Conservation (phyloP, 2,797 vertebrate genomes). For the Naso thynnoides region DNA sequence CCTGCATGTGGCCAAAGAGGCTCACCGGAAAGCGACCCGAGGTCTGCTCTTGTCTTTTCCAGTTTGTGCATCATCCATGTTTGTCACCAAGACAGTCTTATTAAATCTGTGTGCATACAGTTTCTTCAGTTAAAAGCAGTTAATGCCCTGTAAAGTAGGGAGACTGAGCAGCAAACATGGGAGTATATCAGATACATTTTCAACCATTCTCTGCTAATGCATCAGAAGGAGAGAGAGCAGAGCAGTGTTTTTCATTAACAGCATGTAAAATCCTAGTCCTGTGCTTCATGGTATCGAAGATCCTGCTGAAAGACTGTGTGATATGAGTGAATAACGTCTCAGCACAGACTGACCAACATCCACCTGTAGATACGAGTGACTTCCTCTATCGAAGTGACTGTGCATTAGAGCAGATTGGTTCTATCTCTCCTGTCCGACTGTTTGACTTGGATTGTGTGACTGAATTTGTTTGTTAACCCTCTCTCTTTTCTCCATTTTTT, state of each 20-base stretch:
- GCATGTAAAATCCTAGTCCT: conserved; percentile 44
- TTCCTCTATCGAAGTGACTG: conserved; percentile 63
- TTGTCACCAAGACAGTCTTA: conserved; percentile 62
- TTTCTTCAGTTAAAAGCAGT: conserved; percentile 15
- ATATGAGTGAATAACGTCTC: conserved; percentile 54
- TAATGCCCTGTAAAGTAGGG: conserved; percentile 51
- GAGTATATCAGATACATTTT: conserved; percentile 49
- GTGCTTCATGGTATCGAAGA: conserved; percentile 49
- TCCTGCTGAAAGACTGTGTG: conserved; percentile 56
- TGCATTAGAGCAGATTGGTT: conserved; percentile 84
- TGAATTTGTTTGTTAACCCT: conserved; percentile 89
- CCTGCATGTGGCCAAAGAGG: conserved; percentile 92
- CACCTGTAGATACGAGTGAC: conserved; percentile 51
- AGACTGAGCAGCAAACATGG: conserved; percentile 46
- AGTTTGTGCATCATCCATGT: conserved; percentile 68
- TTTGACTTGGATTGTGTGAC: conserved; percentile 83
- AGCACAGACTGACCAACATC: conserved; percentile 63
- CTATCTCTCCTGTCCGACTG: conserved; percentile 72
- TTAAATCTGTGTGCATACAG: conserved; percentile 52
- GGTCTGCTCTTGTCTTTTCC: conserved; percentile 86
- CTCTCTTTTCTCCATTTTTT: conserved; percentile 85
- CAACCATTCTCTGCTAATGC: conserved; percentile 85
- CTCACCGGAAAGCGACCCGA: conserved; percentile 98
- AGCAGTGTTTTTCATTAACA: conserved; percentile 49
- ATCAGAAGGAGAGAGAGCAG: conserved; percentile 67